A percentile compares a stretch with the other conserved stretches of the same genome.
Conservation (phyloP, 2,113 vertebrate genomes). For the Psittacula cyanocephala region DNA sequence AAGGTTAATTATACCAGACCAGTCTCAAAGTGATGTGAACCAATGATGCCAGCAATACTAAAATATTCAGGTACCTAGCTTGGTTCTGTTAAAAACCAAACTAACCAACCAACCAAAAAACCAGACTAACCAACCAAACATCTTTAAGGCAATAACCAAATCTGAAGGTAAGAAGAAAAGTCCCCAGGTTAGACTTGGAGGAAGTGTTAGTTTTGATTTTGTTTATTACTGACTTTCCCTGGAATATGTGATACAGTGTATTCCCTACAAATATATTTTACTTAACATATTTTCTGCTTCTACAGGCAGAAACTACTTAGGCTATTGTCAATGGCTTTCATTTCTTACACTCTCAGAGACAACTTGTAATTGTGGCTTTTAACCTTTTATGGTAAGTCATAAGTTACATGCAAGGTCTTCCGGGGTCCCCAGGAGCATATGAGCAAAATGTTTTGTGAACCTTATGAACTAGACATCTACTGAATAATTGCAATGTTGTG, state of each 20-base stretch:
- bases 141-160: not conserved
- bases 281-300: not conserved
- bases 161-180: not conserved
- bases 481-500: not conserved
- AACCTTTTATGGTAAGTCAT: not conserved
- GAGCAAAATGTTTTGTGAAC: not conserved
- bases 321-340: not conserved
- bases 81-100: not conserved
- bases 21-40: not conserved
- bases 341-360: not conserved
- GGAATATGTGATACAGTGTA: not conserved
- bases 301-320: not conserved
- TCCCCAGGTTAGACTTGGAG: not conserved
- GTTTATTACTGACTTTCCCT: not conserved
- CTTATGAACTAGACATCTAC: not conserved
- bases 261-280: not conserved
- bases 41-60: not conserved
- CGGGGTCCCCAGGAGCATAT: not conserved
- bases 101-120: not conserved
- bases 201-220: not conserved
- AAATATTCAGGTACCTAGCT: not conserved
- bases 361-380: not conserved
- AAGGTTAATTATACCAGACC: not conserved
- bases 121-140: not conserved
- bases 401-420: not conserved